Conservation (phyloP, 2,888 invertebrate species). For the Ditula angustiorana region DNA sequence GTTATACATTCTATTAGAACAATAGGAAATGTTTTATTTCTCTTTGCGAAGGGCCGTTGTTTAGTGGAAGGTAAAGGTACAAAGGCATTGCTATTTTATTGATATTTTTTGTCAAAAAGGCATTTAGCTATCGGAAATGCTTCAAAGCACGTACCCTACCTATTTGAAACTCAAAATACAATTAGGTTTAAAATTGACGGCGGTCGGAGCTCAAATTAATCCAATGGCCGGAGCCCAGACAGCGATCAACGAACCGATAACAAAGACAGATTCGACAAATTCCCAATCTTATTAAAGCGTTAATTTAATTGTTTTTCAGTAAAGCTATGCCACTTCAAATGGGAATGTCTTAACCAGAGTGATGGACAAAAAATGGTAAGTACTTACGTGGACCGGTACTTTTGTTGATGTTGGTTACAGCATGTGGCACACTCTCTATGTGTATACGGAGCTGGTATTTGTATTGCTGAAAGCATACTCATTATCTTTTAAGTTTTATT, state of each 20-base stretch:
- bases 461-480: too few species aligned
- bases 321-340: conserved; percentile 1
- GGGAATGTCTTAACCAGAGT: conserved; percentile 12
- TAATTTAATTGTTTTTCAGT: conserved; percentile 52
- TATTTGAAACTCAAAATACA: conserved; percentile 26
- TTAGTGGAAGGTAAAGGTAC: not conserved
- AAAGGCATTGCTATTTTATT: not conserved
- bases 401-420: too few species aligned
- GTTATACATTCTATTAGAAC: not conserved
- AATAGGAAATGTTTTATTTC: not conserved
- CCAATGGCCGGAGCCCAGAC: conserved; percentile 30
- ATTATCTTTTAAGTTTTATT: too few species aligned
- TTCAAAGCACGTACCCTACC: conserved; percentile 7
- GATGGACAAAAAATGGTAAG: not conserved
- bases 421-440: too few species aligned
- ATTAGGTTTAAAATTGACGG: conserved; percentile 28
- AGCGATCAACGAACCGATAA: conserved; percentile 46
- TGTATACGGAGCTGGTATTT: too few species aligned
- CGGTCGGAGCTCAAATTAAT: conserved; percentile 18
- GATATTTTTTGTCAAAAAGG: not conserved
- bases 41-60: not conserved
- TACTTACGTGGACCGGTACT: too few species aligned
- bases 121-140: not conserved
- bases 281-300: conserved; percentile 45
- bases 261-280: conserved; percentile 53